Evolutionary conservation across 2,113 vertebrate species (phyloP).

Genomic region (Chunga burmeisteri): DNA sequence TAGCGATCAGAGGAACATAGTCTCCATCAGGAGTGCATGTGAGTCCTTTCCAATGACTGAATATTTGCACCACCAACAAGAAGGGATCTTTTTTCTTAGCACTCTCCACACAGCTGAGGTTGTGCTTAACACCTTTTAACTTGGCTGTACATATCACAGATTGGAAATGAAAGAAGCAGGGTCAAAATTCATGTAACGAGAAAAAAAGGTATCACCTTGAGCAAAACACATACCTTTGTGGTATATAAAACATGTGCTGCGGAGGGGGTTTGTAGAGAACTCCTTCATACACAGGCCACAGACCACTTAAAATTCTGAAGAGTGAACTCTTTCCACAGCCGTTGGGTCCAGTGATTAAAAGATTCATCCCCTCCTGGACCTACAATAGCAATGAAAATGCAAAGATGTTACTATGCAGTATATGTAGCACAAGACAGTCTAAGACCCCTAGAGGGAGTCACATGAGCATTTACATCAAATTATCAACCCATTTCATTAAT

Average conservation of each 20-base stretch:
- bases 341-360: constrained; percentile 96
- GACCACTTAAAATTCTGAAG: constrained; percentile 94
- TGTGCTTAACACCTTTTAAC: background rate
- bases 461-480: background rate
- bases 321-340: constrained; percentile 98
- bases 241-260: constrained; percentile 98
- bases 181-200: background rate
- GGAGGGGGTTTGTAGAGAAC: constrained; percentile 92
- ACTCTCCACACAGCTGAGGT: background rate
- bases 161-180: background rate
- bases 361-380: constrained; percentile 96
- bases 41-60: background rate
- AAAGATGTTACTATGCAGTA: background rate
- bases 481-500: background rate
- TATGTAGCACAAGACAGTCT: background rate
- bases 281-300: constrained; percentile 96
- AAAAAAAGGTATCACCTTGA: background rate
- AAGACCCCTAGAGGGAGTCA: background rate
- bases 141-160: background rate
- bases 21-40: background rate
- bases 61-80: background rate
- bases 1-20: background rate
- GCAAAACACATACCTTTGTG: constrained; percentile 86
- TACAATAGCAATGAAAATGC: constrained; percentile 61
- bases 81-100: background rate